Evolutionary conservation across 1,140 invertebrate species (phyloP).

Genomic region (Sesamia nonagrioides): DNA sequence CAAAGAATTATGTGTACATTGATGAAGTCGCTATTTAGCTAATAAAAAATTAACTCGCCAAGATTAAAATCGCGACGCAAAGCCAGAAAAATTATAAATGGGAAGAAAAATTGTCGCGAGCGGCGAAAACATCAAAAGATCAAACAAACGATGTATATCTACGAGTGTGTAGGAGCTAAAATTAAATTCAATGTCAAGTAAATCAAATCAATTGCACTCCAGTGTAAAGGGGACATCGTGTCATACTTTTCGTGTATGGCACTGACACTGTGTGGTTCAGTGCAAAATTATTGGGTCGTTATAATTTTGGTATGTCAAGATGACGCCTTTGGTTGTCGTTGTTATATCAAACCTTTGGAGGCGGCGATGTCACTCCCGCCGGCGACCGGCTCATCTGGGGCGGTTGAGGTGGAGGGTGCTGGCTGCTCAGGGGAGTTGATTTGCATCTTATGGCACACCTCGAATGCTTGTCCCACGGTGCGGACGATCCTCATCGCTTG

Average conservation of each 20-base stretch:
- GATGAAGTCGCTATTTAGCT: conserved; percentile 25
- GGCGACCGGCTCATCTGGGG: conserved; percentile 62
- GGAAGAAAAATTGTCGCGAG: conserved; percentile 26
- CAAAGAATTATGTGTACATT: conserved; percentile 22
- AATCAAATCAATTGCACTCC: conserved; percentile 2
- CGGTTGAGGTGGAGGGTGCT: conserved; percentile 75
- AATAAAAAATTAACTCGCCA: conserved; percentile 29
- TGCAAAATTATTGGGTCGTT: not conserved
- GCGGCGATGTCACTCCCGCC: conserved; percentile 62
- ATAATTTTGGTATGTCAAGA: not conserved
- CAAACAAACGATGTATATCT: not conserved
- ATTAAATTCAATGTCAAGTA: conserved; percentile 40
- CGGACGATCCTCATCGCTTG: conserved; percentile 99
- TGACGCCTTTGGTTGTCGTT: conserved; percentile 14
- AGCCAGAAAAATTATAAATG: conserved; percentile 16
- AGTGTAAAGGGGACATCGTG: conserved; percentile 26
- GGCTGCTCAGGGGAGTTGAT: conserved; percentile 77
- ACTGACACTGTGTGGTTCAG: not conserved
- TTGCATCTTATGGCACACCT: conserved; percentile 98
- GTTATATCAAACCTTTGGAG: conserved; percentile 70
- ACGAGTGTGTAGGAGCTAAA: not conserved
- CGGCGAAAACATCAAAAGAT: conserved; percentile 14
- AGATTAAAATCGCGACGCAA: conserved; percentile 29
- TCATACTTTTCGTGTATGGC: conserved; percentile 3
- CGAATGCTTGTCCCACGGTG: conserved; percentile 99